These are phyloP conservation scores for Strigops habroptila DNA, from an alignment of 2,113 vertebrate species.

Conservation along the genomic window DNA sequence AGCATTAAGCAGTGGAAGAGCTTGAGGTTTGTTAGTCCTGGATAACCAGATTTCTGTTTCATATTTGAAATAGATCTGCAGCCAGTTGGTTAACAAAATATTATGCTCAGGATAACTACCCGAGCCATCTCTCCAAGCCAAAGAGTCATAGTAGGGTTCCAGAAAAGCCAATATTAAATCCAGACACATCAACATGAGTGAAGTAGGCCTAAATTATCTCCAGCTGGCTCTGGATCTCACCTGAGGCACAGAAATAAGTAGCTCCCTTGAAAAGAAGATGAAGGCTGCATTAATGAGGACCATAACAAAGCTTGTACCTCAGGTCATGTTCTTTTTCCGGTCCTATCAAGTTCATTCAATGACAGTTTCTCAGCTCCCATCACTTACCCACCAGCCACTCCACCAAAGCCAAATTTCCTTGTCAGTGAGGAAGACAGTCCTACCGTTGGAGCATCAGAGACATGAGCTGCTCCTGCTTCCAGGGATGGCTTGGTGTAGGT, in stretches of 20 bases:
- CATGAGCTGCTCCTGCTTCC: background rate
- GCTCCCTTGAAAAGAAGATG: slow-evolving; percentile 20
- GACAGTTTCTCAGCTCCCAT: background rate
- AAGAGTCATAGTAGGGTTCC: slow-evolving; percentile 23
- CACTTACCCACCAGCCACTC: background rate
- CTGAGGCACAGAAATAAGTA: background rate
- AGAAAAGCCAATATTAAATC: slow-evolving; percentile 52
- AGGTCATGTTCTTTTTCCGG: background rate
- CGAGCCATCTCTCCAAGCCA: slow-evolving; percentile 9
- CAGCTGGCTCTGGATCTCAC: slow-evolving; percentile 31
- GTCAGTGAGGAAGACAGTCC: background rate
- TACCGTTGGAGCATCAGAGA: accelerated
- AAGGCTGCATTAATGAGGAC: background rate
- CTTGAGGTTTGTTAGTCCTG: slow-evolving; percentile 38
- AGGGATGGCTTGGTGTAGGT: background rate
- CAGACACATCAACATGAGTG: slow-evolving; percentile 54
- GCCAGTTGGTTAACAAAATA: slow-evolving; percentile 35
- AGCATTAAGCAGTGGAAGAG: background rate
- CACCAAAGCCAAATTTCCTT: background rate
- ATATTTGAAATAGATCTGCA: slow-evolving; percentile 28
- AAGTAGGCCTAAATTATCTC: slow-evolving; percentile 52
- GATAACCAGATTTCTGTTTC: background rate
- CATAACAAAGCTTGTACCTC: background rate
- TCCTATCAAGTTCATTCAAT: background rate
- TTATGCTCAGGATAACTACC: slow-evolving; percentile 51